Evolutionary conservation across 1,140 invertebrate genomes (phyloP).

Genomic region (Drosophila micromelanica): DNA sequence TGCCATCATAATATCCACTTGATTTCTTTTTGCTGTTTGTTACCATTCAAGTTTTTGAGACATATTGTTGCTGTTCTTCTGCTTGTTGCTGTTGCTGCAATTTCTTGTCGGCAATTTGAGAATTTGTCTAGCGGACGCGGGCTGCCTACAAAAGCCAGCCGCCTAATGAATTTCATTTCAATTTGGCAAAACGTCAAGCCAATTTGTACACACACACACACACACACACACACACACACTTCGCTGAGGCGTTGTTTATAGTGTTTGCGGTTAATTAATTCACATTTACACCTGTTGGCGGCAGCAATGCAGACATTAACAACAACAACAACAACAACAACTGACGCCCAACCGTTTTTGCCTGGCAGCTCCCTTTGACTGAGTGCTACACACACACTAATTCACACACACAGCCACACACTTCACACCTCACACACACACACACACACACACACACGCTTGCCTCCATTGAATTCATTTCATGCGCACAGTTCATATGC

Average conservation of each 20-base stretch:
- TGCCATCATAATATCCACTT: constrained; percentile 63
- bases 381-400: background rate
- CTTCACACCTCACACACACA: constrained; percentile 10
- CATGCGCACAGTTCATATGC: constrained; percentile 63
- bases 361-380: constrained; percentile 10
- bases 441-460: constrained; percentile 10
- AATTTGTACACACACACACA: constrained; percentile 61
- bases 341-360: constrained; percentile 29
- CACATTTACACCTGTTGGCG: constrained; percentile 82
- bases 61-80: constrained; percentile 54
- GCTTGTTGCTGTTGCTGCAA: constrained; percentile 3
- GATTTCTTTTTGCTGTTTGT: constrained; percentile 55
- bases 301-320: constrained; percentile 48
- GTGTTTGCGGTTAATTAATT: constrained; percentile 84
- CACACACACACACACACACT: constrained; percentile 20
- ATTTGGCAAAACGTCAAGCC: constrained; percentile 69
- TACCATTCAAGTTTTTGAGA: constrained; percentile 40
- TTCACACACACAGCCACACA: constrained; percentile 8
- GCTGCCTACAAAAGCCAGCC: constrained; percentile 29
- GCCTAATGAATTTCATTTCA: constrained; percentile 78
- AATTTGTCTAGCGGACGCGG: constrained; percentile 52
- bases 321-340: constrained; percentile 4
- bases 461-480: constrained; percentile 53
- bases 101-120: constrained; percentile 38
- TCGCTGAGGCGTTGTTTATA: constrained; percentile 75